Percentiles rank a stretch among this genome's conserved stretches.
Evolutionary conservation across 2,113 vertebrate species (phyloP).

Genomic region (Vombatus ursinus): DNA sequence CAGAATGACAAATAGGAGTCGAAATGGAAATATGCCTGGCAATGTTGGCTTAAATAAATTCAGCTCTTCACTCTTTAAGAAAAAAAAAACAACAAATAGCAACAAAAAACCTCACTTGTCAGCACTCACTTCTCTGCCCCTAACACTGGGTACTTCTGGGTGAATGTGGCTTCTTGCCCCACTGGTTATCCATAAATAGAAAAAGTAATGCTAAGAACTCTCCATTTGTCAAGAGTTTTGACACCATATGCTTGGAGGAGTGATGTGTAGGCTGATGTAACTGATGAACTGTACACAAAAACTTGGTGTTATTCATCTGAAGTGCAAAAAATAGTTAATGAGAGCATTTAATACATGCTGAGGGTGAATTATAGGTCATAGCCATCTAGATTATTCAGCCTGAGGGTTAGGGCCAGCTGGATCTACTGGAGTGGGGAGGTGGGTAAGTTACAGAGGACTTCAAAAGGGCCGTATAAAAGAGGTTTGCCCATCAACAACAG

Average conservation of each 20-base stretch:
- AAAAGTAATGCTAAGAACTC: conserved; percentile 60
- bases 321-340: conserved; percentile 8
- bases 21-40: conserved; percentile 64
- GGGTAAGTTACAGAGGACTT: not conserved
- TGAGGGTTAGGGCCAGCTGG: not conserved
- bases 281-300: not conserved
- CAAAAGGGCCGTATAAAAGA: not conserved
- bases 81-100: conserved; percentile 9
- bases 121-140: conserved; percentile 44
- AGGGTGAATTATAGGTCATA: not conserved
- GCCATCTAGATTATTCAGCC: not conserved
- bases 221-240: conserved; percentile 64
- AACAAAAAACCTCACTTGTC: conserved; percentile 29
- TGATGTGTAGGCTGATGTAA: not conserved
- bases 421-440: not conserved
- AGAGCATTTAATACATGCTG: conserved; percentile 9
- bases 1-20: conserved; percentile 70
- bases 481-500: not conserved
- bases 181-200: conserved; percentile 58
- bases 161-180: conserved; percentile 48
- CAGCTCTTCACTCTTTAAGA: conserved; percentile 59
- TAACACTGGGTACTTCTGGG: conserved; percentile 46
- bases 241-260: conserved; percentile 22
- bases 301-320: not conserved
- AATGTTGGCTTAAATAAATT: conserved; percentile 66